Conservation (phyloP, 2,797 vertebrate genomes). For the Emys orbicularis region DNA sequence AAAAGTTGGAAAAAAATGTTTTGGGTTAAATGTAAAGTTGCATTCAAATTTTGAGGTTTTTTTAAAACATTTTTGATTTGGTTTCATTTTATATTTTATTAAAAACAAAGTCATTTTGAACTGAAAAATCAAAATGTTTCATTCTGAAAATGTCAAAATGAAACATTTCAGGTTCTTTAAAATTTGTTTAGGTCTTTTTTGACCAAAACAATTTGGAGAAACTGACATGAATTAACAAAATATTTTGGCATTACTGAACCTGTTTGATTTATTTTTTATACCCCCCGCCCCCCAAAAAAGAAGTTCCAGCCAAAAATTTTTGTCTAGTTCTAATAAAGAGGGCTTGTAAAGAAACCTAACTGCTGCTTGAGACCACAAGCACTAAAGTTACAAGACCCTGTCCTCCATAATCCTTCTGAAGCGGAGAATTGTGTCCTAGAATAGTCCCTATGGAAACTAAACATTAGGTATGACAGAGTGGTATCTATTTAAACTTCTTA, state of each 20-base stretch:
- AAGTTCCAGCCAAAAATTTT: background rate
- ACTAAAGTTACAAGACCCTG: conserved; percentile 7
- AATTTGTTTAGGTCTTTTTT: too few relatives aligned
- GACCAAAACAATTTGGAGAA: background rate
- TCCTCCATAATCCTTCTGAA: background rate
- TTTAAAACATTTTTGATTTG: background rate
- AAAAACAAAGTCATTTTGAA: background rate
- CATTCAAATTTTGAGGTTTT: background rate
- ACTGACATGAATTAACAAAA: background rate
- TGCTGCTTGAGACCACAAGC: conserved; percentile 36
- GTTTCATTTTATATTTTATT: too few relatives aligned
- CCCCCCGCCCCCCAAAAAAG: background rate
- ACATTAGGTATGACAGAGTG: conserved; percentile 9
- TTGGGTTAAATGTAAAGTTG: background rate
- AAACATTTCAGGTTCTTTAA: too few relatives aligned
- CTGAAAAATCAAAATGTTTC: background rate
- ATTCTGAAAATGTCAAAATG: too few relatives aligned
- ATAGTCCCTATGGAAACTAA: conserved; percentile 48
- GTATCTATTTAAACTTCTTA: conserved; percentile 43
- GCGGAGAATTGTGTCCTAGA: conserved; percentile 49
- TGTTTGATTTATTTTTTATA: too few relatives aligned
- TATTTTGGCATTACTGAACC: background rate
- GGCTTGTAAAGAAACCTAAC: conserved; percentile 41
- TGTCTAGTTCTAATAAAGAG: background rate
- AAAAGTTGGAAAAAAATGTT: background rate